These are phyloP conservation scores for Phortica okadai DNA, from an alignment of 2,888 invertebrate species.

Conservation along the genomic window DNA sequence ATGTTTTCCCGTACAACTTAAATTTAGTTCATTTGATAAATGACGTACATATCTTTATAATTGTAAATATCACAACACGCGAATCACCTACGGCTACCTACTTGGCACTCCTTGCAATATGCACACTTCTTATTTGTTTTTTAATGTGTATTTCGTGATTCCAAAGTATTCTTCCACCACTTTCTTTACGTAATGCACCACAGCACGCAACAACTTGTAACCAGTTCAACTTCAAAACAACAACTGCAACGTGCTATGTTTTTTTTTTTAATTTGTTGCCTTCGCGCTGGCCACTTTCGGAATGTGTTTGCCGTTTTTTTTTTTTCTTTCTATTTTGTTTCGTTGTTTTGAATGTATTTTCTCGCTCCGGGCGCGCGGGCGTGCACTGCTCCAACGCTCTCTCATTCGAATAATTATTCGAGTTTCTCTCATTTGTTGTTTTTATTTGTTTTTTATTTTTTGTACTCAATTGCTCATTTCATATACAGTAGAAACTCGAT, in stretches of 20 bases:
- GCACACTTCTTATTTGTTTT: neutral
- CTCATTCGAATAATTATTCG: neutral
- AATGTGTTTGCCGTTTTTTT: constrained; percentile 44
- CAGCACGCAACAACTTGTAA: constrained; percentile 56
- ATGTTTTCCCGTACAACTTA: neutral
- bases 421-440: neutral
- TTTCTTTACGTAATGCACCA: neutral
- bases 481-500: too few species aligned
- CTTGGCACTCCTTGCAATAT: neutral
- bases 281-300: constrained; percentile 26
- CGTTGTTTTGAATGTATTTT: constrained; percentile 12
- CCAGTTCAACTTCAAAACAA: constrained; percentile 70
- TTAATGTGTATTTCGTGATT: neutral
- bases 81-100: neutral
- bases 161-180: neutral
- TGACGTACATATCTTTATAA: neutral
- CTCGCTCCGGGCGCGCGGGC: neutral
- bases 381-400: neutral
- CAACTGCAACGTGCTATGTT: constrained; percentile 54
- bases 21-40: neutral
- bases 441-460: too few species aligned
- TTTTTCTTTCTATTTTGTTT: constrained; percentile 48
- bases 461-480: too few species aligned
- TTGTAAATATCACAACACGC: neutral
- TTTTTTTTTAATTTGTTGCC: constrained; percentile 39